Evolutionary conservation across 2,888 invertebrate species (phyloP).

Genomic region (Plagodis pulveraria): DNA sequence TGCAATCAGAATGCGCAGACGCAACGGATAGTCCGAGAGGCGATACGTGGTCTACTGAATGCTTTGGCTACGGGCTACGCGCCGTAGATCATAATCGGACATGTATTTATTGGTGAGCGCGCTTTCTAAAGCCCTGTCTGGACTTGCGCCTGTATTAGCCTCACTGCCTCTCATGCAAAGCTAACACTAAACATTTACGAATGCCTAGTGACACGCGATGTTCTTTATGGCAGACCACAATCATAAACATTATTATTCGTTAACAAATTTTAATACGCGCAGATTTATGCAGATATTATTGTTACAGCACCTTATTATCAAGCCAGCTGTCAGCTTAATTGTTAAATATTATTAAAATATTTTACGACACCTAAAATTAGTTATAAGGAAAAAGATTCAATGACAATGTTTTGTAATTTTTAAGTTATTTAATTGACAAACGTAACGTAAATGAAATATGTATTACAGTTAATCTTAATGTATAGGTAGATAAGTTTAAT

Average conservation of each 20-base stretch:
- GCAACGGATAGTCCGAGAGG: slow-evolving; percentile 5
- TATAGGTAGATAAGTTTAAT: slow-evolving; percentile 55
- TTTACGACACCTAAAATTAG: slow-evolving; percentile 3
- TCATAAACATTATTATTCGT: slow-evolving; percentile 43
- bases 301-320: slow-evolving; percentile 44
- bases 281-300: slow-evolving; percentile 59
- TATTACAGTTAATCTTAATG: slow-evolving; percentile 49
- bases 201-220: slow-evolving; percentile 70
- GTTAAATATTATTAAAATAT: slow-evolving; percentile 41
- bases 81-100: slow-evolving; percentile 83
- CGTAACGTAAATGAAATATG: slow-evolving; percentile 16
- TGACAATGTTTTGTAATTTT: not conserved
- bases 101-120: slow-evolving; percentile 78
- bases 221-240: slow-evolving; percentile 56
- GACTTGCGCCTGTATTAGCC: slow-evolving; percentile 29
- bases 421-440: not conserved
- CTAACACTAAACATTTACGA: slow-evolving; percentile 63
- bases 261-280: slow-evolving; percentile 46
- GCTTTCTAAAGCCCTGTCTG: slow-evolving; percentile 70
- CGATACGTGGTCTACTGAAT: slow-evolving; percentile 11
- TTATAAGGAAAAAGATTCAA: not conserved
- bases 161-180: slow-evolving; percentile 44
- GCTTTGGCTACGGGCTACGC: slow-evolving; percentile 79
- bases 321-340: slow-evolving; percentile 34
- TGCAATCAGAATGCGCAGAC: slow-evolving; percentile 2